Conservation (phyloP, 2,113 vertebrate genomes). For the Ranitomeya variabilis region DNA sequence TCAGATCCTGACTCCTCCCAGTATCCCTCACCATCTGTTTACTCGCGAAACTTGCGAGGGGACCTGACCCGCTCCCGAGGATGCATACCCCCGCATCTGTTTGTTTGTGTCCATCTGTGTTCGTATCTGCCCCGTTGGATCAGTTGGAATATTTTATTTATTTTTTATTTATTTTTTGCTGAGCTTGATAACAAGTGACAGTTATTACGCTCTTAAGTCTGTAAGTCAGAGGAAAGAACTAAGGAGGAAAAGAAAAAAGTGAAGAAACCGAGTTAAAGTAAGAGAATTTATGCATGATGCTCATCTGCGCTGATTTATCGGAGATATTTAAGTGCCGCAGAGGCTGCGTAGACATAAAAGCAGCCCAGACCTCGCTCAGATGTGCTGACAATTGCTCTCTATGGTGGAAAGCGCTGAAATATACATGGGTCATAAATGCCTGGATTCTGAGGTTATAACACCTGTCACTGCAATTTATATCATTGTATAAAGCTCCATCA, state of each 20-base stretch:
- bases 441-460: constrained; percentile 49
- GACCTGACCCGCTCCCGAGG: neutral
- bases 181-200: constrained; percentile 34
- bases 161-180: neutral
- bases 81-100: neutral
- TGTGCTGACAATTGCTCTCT: constrained; percentile 53
- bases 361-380: constrained; percentile 37
- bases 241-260: constrained; percentile 25
- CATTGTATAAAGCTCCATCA: constrained; percentile 48
- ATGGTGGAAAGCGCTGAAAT: constrained; percentile 45
- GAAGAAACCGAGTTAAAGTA: constrained; percentile 21
- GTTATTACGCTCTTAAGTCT: constrained; percentile 34
- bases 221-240: neutral
- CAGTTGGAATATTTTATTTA: neutral
- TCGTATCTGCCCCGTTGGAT: neutral
- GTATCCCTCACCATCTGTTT: neutral
- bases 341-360: constrained; percentile 49
- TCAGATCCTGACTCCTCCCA: neutral
- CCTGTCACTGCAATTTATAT: constrained; percentile 54
- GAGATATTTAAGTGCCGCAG: constrained; percentile 39
- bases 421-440: constrained; percentile 56
- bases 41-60: neutral
- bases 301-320: constrained; percentile 35
- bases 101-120: neutral
- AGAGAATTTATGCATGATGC: constrained; percentile 49